These are phyloP conservation scores for Cephalopholis sonnerati DNA, from an alignment of 2,113 vertebrate species.

Conservation along the genomic window DNA sequence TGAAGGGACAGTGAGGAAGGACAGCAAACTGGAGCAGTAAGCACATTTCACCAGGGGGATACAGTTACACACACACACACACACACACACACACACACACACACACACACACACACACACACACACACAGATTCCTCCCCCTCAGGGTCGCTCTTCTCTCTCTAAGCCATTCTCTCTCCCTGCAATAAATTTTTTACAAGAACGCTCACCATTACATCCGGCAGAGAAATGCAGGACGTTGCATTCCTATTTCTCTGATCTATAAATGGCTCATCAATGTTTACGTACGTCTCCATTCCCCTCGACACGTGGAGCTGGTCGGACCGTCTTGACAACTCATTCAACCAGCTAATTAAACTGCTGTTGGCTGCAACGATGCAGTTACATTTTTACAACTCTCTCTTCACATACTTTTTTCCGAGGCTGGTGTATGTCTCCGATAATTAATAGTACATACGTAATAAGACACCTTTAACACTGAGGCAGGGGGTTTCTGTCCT, in stretches of 20 bases:
- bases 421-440: not conserved
- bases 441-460: not conserved
- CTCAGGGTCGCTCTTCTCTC: slow-evolving; percentile 21
- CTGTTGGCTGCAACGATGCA: not conserved
- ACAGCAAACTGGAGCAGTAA: slow-evolving; percentile 74
- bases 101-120: slow-evolving; percentile 45
- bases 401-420: not conserved
- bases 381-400: not conserved
- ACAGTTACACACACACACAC: slow-evolving; percentile 65
- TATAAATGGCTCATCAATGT: slow-evolving; percentile 43
- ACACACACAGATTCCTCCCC: slow-evolving; percentile 14
- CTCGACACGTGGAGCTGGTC: slow-evolving; percentile 6
- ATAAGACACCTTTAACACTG: not conserved
- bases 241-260: slow-evolving; percentile 48
- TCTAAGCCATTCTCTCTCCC: slow-evolving; percentile 16
- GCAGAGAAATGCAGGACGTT: slow-evolving; percentile 37
- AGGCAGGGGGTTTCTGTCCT: slow-evolving; percentile 4
- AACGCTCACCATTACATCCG: slow-evolving; percentile 45
- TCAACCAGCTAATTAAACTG: slow-evolving; percentile 10
- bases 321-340: not conserved
- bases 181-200: slow-evolving; percentile 61
- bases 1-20: slow-evolving; percentile 73
- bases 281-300: slow-evolving; percentile 23
- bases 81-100: slow-evolving; percentile 44
- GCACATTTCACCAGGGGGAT: slow-evolving; percentile 79